Conservation (phyloP, 2,797 vertebrate species). For the Xiphophorus birchmanni region DNA sequence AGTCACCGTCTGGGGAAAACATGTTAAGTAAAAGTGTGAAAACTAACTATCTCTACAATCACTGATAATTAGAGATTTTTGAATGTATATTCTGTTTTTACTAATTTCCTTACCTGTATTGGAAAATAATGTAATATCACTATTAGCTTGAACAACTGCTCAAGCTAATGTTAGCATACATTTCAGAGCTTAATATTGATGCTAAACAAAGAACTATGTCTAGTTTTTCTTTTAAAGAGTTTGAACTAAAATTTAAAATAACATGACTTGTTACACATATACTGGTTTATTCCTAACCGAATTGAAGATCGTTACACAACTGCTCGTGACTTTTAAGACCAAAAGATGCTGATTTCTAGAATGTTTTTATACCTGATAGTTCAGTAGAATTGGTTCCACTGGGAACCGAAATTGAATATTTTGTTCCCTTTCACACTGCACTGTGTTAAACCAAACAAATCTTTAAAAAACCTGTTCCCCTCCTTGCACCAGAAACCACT, state of each 20-base stretch:
- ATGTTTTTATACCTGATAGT: no score
- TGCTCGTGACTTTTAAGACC: no score
- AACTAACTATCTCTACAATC: neutral
- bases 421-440: no score
- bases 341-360: neutral
- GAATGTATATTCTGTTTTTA: neutral
- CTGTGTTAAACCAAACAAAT: no score
- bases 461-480: no score
- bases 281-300: neutral
- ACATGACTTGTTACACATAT: neutral
- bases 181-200: neutral
- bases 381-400: no score
- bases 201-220: neutral
- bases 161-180: neutral
- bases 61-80: neutral
- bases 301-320: no score
- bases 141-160: neutral
- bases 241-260: neutral
- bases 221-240: neutral
- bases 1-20: neutral
- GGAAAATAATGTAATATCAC: neutral
- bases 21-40: neutral
- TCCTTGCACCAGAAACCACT: no score
- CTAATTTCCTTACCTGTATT: neutral
- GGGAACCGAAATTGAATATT: no score